A percentile compares a stretch with the other conserved stretches of the same genome.
phyloP scores from a whole-genome alignment of 2,797 vertebrate species.

The Scarus forsteni region DNA sequence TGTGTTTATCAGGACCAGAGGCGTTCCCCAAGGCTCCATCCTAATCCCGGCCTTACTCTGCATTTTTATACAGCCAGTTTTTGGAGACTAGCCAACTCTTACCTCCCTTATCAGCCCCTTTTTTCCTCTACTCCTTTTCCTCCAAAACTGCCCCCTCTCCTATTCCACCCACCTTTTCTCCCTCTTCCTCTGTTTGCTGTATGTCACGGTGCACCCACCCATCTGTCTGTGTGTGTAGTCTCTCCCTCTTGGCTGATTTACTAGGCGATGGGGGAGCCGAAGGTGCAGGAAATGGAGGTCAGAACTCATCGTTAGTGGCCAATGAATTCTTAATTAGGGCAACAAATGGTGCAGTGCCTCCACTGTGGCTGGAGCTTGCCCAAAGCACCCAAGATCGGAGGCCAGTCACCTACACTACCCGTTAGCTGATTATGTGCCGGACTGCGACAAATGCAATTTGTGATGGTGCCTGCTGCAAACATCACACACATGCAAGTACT shows the following conservation, averaged over 20 bases:
- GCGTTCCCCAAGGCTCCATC: constrained; percentile 58
- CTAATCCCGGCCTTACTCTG: constrained; percentile 56
- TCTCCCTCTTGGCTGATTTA: constrained; percentile 70
- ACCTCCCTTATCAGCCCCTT: constrained; percentile 3
- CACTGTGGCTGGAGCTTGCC: constrained; percentile 63
- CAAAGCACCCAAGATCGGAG: constrained; percentile 62
- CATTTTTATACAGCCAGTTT: constrained; percentile 41
- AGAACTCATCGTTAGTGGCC: constrained; percentile 82
- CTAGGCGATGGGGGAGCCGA: constrained; percentile 55
- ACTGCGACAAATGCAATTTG: constrained; percentile 52
- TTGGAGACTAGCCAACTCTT: constrained; percentile 49
- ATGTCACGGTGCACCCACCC: constrained; percentile 45
- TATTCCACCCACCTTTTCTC: neutral
- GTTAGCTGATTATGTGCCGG: constrained; percentile 49
- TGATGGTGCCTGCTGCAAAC: constrained; percentile 2
- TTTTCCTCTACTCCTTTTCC: neutral
- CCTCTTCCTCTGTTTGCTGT: constrained; percentile 40
- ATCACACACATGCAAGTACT: neutral
- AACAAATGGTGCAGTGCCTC: constrained; percentile 81
- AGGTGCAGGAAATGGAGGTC: constrained; percentile 79
- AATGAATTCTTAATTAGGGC: constrained; percentile 86
- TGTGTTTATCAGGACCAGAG: constrained; percentile 66
- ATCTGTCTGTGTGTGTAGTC: constrained; percentile 29
- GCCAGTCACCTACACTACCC: constrained; percentile 56
- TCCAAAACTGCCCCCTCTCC: neutral